Conservation (phyloP, 2,888 invertebrate genomes). For the Mythimna impura region DNA sequence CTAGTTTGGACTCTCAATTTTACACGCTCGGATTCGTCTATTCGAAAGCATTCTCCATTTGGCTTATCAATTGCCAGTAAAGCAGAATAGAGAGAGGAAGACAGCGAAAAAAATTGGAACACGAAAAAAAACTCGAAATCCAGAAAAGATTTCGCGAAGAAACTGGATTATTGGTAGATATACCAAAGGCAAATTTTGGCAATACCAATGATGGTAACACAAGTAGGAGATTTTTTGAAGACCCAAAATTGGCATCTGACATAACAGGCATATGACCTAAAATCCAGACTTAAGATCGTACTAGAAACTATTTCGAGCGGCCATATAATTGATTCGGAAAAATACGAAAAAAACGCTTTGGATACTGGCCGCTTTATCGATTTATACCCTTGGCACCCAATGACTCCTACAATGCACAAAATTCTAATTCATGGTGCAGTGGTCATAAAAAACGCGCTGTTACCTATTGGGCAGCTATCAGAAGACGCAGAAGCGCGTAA, state of each 20-base stretch:
- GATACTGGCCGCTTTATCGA: not conserved
- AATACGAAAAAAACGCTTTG: not conserved
- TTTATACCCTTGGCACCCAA: not conserved
- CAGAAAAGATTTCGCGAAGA: not conserved
- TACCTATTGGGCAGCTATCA: conserved; percentile 68
- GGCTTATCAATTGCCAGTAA: too few relatives aligned
- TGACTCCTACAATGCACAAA: not conserved
- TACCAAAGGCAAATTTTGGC: conserved; percentile 3
- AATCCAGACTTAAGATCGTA: not conserved
- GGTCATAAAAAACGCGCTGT: conserved; percentile 52
- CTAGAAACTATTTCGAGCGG: not conserved
- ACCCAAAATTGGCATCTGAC: conserved; percentile 1
- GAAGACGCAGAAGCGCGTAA: conserved; percentile 66
- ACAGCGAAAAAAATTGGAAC: conserved; percentile 4
- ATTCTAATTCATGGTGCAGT: not conserved
- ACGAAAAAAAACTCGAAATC: not conserved
- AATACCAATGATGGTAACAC: conserved; percentile 5
- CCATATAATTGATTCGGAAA: not conserved
- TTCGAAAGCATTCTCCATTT: not conserved
- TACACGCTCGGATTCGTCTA: conserved; percentile 7
- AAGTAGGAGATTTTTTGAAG: conserved; percentile 6
- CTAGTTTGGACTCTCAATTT: not conserved
- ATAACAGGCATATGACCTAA: conserved; percentile 1
- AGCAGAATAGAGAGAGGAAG: too few relatives aligned
- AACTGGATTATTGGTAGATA: conserved; percentile 5